Percentiles rank a stretch among this genome's conserved stretches.
These are phyloP conservation scores for Ploceus nigricollis DNA, from an alignment of 2,113 vertebrate species.

Conservation along the genomic window DNA sequence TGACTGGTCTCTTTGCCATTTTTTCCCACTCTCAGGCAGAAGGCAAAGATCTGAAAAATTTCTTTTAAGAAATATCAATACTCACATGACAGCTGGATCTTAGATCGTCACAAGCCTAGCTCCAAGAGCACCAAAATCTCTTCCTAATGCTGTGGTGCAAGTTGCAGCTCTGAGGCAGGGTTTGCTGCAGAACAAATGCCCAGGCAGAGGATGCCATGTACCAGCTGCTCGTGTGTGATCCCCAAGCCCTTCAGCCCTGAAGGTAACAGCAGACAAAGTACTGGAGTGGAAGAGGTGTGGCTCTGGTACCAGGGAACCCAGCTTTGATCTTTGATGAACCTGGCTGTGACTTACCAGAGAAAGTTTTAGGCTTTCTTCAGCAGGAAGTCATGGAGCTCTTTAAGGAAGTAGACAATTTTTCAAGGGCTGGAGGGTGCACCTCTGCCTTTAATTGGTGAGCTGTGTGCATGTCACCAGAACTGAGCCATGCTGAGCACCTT, in stretches of 20 bases:
- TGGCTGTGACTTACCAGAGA: background rate
- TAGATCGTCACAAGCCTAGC: background rate
- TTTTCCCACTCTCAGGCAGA: background rate
- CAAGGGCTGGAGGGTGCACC: background rate
- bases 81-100: fast-evolving
- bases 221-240: fast-evolving
- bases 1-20: background rate
- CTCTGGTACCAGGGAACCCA: background rate
- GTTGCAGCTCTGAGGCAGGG: background rate
- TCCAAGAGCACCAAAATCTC: background rate
- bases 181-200: background rate
- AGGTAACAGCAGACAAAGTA: background rate
- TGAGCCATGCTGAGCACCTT: background rate
- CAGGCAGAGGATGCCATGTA: background rate
- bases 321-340: background rate
- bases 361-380: background rate
- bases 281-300: background rate
- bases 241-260: background rate
- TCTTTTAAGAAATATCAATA: background rate
- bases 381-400: background rate
- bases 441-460: background rate
- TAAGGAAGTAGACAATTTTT: background rate
- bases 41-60: background rate
- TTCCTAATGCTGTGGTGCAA: background rate
- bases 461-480: background rate